A percentile compares a stretch with the other conserved stretches of the same genome.
Conservation (phyloP, 1,140 invertebrate genomes). For the Chelonus insularis region DNA sequence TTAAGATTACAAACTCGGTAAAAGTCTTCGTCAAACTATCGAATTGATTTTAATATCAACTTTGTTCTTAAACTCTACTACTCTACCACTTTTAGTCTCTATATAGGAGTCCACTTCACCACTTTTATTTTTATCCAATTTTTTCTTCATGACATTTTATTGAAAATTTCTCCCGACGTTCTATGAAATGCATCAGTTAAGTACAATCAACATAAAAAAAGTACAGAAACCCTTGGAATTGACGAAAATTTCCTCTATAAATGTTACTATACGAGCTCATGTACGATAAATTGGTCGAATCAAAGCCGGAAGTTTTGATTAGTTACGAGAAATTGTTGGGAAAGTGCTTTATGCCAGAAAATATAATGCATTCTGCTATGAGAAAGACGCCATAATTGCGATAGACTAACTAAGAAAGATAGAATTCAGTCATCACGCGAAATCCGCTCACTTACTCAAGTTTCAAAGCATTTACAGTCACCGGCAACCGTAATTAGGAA, state of each 20-base stretch:
- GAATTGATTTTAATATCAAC: slow-evolving; percentile 57
- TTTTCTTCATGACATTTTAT: background rate
- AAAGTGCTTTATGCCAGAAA: background rate
- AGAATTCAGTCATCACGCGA: background rate
- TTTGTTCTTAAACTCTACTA: slow-evolving; percentile 46
- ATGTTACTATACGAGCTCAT: too few relatives aligned
- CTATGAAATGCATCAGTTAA: too few relatives aligned
- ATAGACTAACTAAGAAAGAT: background rate
- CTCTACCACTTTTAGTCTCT: slow-evolving; percentile 23
- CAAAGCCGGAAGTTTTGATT: slow-evolving; percentile 4
- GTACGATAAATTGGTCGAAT: background rate
- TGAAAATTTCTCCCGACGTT: background rate
- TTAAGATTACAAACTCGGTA: slow-evolving; percentile 51
- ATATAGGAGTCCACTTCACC: slow-evolving; percentile 4
- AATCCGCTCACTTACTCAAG: background rate
- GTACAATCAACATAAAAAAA: too few relatives aligned
- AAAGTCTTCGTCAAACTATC: slow-evolving; percentile 45
- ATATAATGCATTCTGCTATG: background rate
- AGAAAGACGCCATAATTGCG: background rate
- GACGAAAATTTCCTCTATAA: too few relatives aligned
- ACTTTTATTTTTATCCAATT: background rate
- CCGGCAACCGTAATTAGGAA: slow-evolving; percentile 3
- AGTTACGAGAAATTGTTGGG: background rate
- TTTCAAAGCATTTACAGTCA: background rate
- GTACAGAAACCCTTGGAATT: too few relatives aligned